A percentile compares a stretch with the other conserved stretches of the same genome.
These are phyloP conservation scores for Elegia similella DNA, from an alignment of 2,888 invertebrate species.

Conservation along the genomic window DNA sequence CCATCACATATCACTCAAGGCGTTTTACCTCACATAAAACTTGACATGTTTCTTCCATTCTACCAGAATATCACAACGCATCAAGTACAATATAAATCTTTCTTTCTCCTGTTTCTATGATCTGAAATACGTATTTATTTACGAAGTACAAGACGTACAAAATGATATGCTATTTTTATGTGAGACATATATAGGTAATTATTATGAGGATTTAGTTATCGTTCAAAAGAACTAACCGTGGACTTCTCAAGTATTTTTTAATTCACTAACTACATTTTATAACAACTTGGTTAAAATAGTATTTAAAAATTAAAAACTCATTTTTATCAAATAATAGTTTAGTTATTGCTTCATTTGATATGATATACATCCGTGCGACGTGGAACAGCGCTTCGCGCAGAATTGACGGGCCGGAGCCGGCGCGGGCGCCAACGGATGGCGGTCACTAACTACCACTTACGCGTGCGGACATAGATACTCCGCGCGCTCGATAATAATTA, in stretches of 20 bases:
- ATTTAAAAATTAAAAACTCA: conserved; percentile 72
- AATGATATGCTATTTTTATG: conserved; percentile 70
- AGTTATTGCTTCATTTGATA: conserved; percentile 81
- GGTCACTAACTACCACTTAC: conserved; percentile 33
- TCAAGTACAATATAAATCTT: conserved; percentile 2
- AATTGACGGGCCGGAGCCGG: conserved; percentile 19
- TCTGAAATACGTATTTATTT: conserved; percentile 30
- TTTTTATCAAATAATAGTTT: conserved; percentile 77
- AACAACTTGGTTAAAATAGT: conserved; percentile 80
- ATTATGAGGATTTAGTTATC: conserved; percentile 58
- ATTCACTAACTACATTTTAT: conserved; percentile 76
- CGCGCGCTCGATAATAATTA: conserved; percentile 64
- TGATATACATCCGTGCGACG: conserved; percentile 66
- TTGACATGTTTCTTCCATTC: conserved; percentile 1
- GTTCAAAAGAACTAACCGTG: conserved; percentile 79
- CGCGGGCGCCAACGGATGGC: conserved; percentile 24
- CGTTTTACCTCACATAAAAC: conserved; percentile 4
- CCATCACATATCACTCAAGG: conserved; percentile 18
- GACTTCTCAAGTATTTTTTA: conserved; percentile 75
- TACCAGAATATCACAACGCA: conserved; percentile 11
- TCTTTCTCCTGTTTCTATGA: conserved; percentile 29
- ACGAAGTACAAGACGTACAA: conserved; percentile 45
- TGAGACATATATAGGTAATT: conserved; percentile 56
- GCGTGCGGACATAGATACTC: conserved; percentile 41
- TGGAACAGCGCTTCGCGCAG: conserved; percentile 25